Evolutionary conservation across 64 coral and sea anemone genomes (phyloP), one percentile per base, ranked within the genome.

Genomic region (Hydrozoanthus tunicans): DNA sequence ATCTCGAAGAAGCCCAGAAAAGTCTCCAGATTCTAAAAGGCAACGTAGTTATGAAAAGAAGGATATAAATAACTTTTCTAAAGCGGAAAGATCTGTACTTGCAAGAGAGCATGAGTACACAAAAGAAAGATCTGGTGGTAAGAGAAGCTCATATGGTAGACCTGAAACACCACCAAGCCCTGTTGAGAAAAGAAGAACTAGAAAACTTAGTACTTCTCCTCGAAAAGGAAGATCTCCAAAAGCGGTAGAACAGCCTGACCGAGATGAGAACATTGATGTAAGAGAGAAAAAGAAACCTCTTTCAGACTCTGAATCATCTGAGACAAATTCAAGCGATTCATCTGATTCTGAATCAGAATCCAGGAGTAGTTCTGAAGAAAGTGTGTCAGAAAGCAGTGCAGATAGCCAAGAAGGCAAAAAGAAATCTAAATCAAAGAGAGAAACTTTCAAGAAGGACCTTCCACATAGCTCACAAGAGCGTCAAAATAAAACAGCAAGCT

Each of bases 271-370:
- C 12, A 1, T 74, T 13, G 20, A 17, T 59, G 56, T 59, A n/a
- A 24, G 3, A 32, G 53, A 73, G 23, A 75, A 61, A 73, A 61
- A 74, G 66, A 73, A 88, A 73, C 23, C 9, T 13, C 56, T 88
- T 8, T 74, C 84, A 43, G 68, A 20, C 17, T 88, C 79, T 10
- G 59, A 67, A 51, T 88, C 84, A 43, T 88, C 84, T 74, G 69
- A 88, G 61, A 9, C 70, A 58, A 88, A 70, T 6, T 88, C 84
- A 15, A 75, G 84, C 60, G 68, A 59, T 52, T 88, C 84, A 3
- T 60, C 68, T 59, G 68, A 60, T 74, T 88, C 84, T 60, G 84
- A 88, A 74, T 88, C 84, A 74, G 69, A 75, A 32, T 88, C 84
- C 10, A 70, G 57, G 20, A 60, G 55, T 26, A 75, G 84, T 88